Conservation (phyloP, 2,888 invertebrate genomes). For the Stegana nigrithorax region DNA sequence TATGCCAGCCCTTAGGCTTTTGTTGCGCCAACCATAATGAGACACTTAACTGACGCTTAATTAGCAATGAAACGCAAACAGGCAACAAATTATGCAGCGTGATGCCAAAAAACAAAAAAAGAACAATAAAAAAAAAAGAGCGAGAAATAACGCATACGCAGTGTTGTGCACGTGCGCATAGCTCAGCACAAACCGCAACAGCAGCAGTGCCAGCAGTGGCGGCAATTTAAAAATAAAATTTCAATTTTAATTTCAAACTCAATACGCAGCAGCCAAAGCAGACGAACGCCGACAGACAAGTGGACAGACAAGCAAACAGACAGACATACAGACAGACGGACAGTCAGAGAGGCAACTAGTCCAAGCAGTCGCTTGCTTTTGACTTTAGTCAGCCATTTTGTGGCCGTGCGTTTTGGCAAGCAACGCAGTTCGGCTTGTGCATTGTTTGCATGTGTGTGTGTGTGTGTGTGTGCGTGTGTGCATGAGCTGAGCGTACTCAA, state of each 20-base stretch:
- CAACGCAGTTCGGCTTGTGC: conserved; percentile 5
- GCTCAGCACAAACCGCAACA: background rate
- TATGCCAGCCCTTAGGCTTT: no score
- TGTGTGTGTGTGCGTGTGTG: no score
- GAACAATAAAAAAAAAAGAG: background rate
- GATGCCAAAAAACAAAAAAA: background rate
- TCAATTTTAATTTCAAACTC: conserved; percentile 57
- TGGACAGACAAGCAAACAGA: background rate
- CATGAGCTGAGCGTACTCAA: conserved; percentile 4
- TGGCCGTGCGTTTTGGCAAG: conserved; percentile 10
- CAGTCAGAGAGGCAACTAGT: background rate
- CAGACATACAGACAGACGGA: background rate
- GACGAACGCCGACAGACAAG: background rate
- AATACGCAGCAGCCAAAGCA: conserved; percentile 17
- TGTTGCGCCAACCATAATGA: conserved; percentile 15
- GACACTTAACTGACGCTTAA: conserved; percentile 30
- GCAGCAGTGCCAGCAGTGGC: no score
- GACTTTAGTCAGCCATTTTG: conserved; percentile 9
- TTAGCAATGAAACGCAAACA: conserved; percentile 32
- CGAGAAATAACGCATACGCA: conserved; percentile 9
- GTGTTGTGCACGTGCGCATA: background rate
- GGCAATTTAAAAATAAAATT: conserved; percentile 55
- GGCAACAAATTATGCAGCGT: background rate
- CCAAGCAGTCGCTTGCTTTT: background rate
- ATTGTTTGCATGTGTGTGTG: background rate